Evolutionary conservation across 2,888 invertebrate species (phyloP), one percentile per base, ranked within the genome.

Genomic region (Pelosia muscerda): DNA sequence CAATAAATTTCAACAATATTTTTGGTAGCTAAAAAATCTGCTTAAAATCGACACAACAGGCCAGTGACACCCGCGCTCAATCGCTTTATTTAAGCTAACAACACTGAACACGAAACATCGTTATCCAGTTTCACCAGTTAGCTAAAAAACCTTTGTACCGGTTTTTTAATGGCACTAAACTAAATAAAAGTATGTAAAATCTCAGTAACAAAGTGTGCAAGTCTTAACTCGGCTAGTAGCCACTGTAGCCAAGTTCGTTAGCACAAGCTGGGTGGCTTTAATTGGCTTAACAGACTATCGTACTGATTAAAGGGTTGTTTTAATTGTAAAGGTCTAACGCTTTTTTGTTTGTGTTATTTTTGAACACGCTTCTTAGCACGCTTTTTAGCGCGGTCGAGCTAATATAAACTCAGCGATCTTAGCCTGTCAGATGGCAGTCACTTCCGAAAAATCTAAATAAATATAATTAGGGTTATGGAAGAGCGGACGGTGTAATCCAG

Each of bases 231-330:
- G 55, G 15, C 26, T 15, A 4, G 25, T 26, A 25, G 13, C 55
- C 23, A 55, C 55, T 11, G 23, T 6, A 55, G 25, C 25, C 15
- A 25, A n/a, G 25, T 55, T 55, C 25, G 55, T 55, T 55, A 55
- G 55, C 26, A 19, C 25, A 25, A 49, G 49, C 49, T 19, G n/a
- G n/a, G 49, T n/a, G 49, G 55, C 25, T 26, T 55, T 55, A 55
- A 55, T 55, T 55, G 25, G 55, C 25, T 55, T 55, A 55, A 13
- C 25, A 55, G 55, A 19, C 55, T 55, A 55, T 55, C 31, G 58
- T 4, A 22, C 31, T 34, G 23, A 59, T 59, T 59, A 22, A 59
- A 34, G 34, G 23, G 19, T 25, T 25, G 42, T 25, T 9, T 55
- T 15, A 25, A 25, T 55, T 25, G 19, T 2, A 26, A 58, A 56